These are phyloP conservation scores for Bubo bubo DNA, from an alignment of 2,113 vertebrate genomes.

Conservation along the genomic window DNA sequence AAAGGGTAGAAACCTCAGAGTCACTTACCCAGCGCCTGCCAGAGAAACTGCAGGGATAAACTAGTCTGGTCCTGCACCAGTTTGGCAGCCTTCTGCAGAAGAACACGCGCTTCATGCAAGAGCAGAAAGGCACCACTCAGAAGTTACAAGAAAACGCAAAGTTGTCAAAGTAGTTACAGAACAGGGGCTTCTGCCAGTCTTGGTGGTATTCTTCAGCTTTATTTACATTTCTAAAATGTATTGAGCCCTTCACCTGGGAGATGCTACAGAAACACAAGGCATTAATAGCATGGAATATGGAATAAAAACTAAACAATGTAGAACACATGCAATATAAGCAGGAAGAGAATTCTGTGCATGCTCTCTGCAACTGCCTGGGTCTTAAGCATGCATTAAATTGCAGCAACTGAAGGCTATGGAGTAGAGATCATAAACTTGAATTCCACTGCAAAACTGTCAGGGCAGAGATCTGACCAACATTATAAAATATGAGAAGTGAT, in stretches of 20 bases:
- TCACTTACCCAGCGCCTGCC: background rate
- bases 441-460: background rate
- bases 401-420: background rate
- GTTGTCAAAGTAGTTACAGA: background rate
- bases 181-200: background rate
- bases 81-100: background rate
- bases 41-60: slow-evolving; percentile 12
- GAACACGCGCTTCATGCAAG: background rate
- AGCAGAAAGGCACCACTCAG: background rate
- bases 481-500: background rate
- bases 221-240: background rate
- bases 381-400: background rate
- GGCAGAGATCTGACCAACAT: background rate
- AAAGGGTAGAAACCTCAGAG: background rate
- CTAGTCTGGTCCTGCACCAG: slow-evolving; percentile 42
- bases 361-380: background rate
- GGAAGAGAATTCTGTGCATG: background rate
- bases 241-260: background rate
- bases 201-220: background rate
- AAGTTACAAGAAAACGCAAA: background rate
- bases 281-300: background rate
- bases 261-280: background rate
- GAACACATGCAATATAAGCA: background rate
- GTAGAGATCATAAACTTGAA: background rate
- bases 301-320: background rate